A percentile compares a stretch with the other conserved stretches of the same genome.
phyloP scores from a whole-genome alignment of 2,113 vertebrate species.

The Corvus hawaiiensis region DNA sequence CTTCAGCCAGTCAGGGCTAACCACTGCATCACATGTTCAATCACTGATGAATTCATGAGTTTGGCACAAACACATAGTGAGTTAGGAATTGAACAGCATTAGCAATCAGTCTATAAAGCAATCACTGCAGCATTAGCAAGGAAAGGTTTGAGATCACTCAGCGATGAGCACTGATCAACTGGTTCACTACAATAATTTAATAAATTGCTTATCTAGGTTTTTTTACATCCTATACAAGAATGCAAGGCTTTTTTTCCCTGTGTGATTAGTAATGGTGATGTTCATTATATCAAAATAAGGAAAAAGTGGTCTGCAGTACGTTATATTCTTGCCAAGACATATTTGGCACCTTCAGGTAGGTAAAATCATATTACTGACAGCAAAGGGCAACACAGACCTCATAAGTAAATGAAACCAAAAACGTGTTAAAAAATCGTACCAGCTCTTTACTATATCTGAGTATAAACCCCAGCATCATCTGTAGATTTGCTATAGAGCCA shows the following conservation, averaged over 20 bases:
- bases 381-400: neutral
- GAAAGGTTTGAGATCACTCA: neutral
- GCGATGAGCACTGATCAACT: neutral
- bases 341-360: neutral
- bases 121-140: neutral
- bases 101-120: neutral
- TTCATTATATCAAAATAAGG: neutral
- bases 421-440: neutral
- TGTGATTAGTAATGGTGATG: neutral
- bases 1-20: neutral
- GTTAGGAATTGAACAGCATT: neutral
- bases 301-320: neutral
- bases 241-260: neutral
- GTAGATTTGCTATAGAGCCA: neutral
- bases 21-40: accelerated
- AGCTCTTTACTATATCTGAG: neutral
- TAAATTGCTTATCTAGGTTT: neutral
- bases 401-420: neutral
- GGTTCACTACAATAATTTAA: neutral
- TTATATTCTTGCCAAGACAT: neutral
- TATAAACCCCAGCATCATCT: neutral
- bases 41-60: neutral
- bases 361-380: neutral
- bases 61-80: neutral
- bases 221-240: neutral